Conservation (phyloP, 2,113 vertebrate species). For the Corvus hawaiiensis region DNA sequence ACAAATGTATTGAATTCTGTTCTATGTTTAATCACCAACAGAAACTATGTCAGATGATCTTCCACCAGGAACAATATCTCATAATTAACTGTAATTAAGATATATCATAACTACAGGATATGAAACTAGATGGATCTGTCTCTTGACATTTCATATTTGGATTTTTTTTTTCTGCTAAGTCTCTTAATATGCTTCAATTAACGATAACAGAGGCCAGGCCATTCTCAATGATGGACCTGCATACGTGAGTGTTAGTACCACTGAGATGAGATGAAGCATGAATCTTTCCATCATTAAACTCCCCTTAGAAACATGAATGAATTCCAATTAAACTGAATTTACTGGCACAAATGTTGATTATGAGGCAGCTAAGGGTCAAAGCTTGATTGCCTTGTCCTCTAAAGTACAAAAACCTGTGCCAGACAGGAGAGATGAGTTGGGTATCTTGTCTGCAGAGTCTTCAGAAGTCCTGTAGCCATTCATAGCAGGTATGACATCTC, state of each 20-base stretch:
- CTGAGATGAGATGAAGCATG: neutral
- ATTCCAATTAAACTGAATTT: neutral
- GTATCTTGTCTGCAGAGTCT: neutral
- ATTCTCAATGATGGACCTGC: neutral
- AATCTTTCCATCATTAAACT: neutral
- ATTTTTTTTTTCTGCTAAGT: neutral
- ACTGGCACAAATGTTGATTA: neutral
- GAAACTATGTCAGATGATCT: slow-evolving; percentile 39
- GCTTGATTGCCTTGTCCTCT: neutral
- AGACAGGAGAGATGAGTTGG: fast-evolving
- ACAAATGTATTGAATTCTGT: neutral
- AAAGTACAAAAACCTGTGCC: neutral
- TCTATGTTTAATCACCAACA: slow-evolving; percentile 23
- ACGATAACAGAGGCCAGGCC: slow-evolving; percentile 15
- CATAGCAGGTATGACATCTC: neutral
- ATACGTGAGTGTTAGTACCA: neutral
- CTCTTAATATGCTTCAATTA: slow-evolving; percentile 32
- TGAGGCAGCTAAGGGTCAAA: neutral
- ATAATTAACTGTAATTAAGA: slow-evolving; percentile 48
- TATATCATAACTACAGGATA: slow-evolving; percentile 47
- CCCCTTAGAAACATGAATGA: neutral
- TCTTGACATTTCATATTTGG: slow-evolving; percentile 28
- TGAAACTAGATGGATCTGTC: slow-evolving; percentile 36
- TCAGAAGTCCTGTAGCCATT: neutral
- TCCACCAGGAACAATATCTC: slow-evolving; percentile 43